Evolutionary conservation across 2,113 vertebrate species (phyloP).

Genomic region (Podarcis raffonei): DNA sequence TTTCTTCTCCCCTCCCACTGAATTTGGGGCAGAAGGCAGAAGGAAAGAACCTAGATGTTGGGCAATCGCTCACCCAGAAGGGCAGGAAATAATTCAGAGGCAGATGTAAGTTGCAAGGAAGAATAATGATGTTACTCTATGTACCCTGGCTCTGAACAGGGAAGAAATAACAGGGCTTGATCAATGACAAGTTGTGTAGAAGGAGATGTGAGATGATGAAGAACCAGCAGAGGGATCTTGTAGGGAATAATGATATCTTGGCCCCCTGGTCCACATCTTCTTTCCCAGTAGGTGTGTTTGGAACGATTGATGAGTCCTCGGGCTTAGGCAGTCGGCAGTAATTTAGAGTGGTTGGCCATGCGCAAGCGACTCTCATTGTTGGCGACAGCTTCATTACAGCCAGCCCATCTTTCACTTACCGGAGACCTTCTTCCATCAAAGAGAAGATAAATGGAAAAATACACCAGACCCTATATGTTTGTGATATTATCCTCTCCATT

Average conservation of each 20-base stretch:
- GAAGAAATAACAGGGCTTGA: constrained; percentile 70
- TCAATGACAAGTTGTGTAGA: constrained; percentile 64
- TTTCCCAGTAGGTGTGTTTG: constrained; percentile 56
- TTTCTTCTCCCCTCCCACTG: constrained; percentile 20
- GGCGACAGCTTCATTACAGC: constrained; percentile 76
- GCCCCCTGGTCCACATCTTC: constrained; percentile 18
- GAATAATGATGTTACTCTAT: constrained; percentile 64
- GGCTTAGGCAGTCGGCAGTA: constrained; percentile 55
- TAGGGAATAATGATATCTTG: constrained; percentile 67
- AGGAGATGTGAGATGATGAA: constrained; percentile 63
- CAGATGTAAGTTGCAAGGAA: constrained; percentile 61
- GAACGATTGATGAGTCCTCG: constrained; percentile 69
- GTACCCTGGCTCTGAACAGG: constrained; percentile 53
- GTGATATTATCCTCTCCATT: constrained; percentile 53
- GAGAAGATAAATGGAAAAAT: constrained; percentile 62
- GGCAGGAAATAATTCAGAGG: constrained; percentile 66
- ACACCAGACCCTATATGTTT: constrained; percentile 45
- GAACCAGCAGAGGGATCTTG: constrained; percentile 51
- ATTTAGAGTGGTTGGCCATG: constrained; percentile 67
- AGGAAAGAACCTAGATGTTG: constrained; percentile 26
- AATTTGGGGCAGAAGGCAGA: constrained; percentile 42
- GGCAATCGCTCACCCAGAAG: constrained; percentile 63
- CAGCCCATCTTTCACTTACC: constrained; percentile 65
- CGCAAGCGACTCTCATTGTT: constrained; percentile 55
- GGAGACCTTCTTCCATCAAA: constrained; percentile 64